These are phyloP conservation scores for Tetramorium parvispinum DNA, from an alignment of 1,140 invertebrate species.

Conservation along the genomic window DNA sequence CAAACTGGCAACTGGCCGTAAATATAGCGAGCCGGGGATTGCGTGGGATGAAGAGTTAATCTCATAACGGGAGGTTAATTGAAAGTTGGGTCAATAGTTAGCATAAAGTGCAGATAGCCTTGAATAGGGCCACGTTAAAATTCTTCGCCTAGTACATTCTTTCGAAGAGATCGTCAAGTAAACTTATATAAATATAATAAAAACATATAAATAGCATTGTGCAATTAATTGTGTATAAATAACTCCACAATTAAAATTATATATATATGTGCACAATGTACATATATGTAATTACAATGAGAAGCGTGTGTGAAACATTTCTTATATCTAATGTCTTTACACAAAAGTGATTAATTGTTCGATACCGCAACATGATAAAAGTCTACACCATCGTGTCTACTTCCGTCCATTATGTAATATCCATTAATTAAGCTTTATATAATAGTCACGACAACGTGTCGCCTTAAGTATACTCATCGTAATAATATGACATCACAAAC, in stretches of 20 bases:
- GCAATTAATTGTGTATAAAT: background rate
- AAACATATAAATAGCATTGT: background rate
- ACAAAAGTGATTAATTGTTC: constrained; percentile 25
- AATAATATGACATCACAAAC: background rate
- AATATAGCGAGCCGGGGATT: constrained; percentile 29
- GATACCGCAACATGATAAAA: constrained; percentile 26
- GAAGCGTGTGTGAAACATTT: background rate
- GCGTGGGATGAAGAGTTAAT: constrained; percentile 39
- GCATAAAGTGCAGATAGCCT: background rate
- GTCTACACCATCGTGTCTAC: background rate
- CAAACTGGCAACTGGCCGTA: background rate
- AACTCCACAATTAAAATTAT: background rate
- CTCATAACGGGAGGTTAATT: constrained; percentile 32
- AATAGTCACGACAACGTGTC: constrained; percentile 13
- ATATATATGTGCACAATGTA: background rate
- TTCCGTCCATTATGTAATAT: constrained; percentile 21
- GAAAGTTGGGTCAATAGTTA: constrained; percentile 23
- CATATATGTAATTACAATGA: background rate
- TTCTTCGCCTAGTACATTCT: background rate
- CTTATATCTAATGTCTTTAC: background rate
- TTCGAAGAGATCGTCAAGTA: background rate
- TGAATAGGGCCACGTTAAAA: background rate
- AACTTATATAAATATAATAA: background rate
- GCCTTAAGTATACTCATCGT: constrained; percentile 15
- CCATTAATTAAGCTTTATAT: constrained; percentile 20